Conservation (phyloP, 2,888 invertebrate genomes). For the Atrina japonica region DNA sequence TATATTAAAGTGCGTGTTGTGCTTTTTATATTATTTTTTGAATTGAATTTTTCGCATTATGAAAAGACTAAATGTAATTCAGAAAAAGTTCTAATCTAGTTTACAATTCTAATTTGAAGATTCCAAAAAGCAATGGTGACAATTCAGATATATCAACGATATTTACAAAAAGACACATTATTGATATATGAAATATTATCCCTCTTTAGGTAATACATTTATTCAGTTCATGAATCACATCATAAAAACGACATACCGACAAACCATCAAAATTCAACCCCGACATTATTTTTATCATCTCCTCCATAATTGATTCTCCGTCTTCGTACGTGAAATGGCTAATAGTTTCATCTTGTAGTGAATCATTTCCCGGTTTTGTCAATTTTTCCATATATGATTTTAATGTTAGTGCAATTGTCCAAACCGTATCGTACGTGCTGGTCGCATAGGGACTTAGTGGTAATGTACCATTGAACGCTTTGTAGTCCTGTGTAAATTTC, state of each 20-base stretch:
- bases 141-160: no score
- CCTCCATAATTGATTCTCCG: slow-evolving; percentile 86
- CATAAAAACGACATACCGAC: slow-evolving; percentile 86
- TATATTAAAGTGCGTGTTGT: not conserved
- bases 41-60: no score
- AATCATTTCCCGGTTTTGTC: not conserved
- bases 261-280: slow-evolving; percentile 90
- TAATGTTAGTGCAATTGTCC: slow-evolving; percentile 92
- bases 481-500: slow-evolving; percentile 85
- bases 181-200: no score
- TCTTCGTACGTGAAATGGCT: slow-evolving; percentile 82
- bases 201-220: no score
- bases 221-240: no score
- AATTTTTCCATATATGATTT: slow-evolving; percentile 83
- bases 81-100: no score
- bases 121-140: no score
- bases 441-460: slow-evolving; percentile 84
- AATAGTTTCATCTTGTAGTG: not conserved
- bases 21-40: no score
- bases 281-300: slow-evolving; percentile 87
- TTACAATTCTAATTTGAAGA: no score
- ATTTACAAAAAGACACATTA: no score
- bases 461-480: slow-evolving; percentile 73
- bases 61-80: no score
- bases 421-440: slow-evolving; percentile 94